These are phyloP conservation scores for Microctonus aethiopoides DNA, from an alignment of 2,888 invertebrate species.

Conservation along the genomic window DNA sequence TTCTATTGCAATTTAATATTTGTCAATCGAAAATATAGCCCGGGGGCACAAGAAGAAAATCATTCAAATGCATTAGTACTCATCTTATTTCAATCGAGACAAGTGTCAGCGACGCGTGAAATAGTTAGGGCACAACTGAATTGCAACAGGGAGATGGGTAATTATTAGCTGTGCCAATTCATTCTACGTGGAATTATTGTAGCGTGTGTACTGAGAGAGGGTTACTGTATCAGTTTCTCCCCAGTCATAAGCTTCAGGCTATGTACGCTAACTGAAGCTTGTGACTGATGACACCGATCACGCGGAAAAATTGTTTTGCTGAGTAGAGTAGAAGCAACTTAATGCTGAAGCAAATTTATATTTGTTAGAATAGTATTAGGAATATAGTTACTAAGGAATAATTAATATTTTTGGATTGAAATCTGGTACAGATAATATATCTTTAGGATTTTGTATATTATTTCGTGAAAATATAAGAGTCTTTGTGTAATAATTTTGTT, in stretches of 20 bases:
- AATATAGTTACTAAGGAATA: no score
- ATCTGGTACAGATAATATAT: no score
- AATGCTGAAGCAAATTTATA: not conserved
- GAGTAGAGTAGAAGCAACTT: not conserved
- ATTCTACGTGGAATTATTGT: constrained; percentile 19
- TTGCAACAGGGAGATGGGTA: constrained; percentile 53
- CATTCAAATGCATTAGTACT: constrained; percentile 8
- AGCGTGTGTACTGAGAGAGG: not conserved
- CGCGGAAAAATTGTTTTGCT: not conserved
- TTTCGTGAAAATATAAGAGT: no score
- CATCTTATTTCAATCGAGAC: constrained; percentile 48
- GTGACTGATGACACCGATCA: not conserved
- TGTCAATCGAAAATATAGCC: not conserved
- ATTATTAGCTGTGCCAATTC: constrained; percentile 62
- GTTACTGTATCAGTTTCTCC: constrained; percentile 23
- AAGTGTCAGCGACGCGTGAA: constrained; percentile 60
- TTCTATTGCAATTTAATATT: not conserved
- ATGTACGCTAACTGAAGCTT: not conserved
- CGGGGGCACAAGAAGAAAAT: constrained; percentile 19
- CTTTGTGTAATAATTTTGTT: no score
- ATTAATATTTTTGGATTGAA: no score
- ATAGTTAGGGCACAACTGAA: constrained; percentile 50
- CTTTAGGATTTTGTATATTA: no score
- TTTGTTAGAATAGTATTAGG: not conserved
- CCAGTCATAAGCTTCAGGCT: constrained; percentile 1